These are phyloP conservation scores for Drosophila triauraria DNA, from an alignment of 1,140 invertebrate species.

Conservation along the genomic window DNA sequence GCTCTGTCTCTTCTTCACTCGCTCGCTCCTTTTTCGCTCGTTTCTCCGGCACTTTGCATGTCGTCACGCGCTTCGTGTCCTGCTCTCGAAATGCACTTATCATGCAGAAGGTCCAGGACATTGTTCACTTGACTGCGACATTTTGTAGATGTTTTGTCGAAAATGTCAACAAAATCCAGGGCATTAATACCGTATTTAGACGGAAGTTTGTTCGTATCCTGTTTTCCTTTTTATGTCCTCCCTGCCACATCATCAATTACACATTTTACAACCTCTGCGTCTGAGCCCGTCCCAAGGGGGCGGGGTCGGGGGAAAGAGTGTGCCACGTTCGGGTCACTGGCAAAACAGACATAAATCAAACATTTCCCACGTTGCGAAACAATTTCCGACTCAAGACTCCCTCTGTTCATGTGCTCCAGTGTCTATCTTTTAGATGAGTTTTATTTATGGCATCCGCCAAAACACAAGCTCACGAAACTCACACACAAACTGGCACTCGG, in stretches of 20 bases:
- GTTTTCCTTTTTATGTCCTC: slow-evolving; percentile 64
- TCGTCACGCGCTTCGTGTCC: slow-evolving; percentile 74
- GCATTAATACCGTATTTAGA: slow-evolving; percentile 57
- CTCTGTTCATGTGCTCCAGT: slow-evolving; percentile 18
- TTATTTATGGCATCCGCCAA: slow-evolving; percentile 82
- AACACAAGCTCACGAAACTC: slow-evolving; percentile 49
- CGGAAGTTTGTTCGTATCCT: slow-evolving; percentile 16
- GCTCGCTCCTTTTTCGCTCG: background rate
- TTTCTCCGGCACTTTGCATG: slow-evolving; percentile 65
- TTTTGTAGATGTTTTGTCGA: slow-evolving; percentile 80
- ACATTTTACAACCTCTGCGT: slow-evolving; percentile 76
- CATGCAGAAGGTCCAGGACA: slow-evolving; percentile 41
- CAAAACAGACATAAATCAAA: slow-evolving; percentile 80
- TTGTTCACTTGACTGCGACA: slow-evolving; percentile 48
- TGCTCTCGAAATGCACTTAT: slow-evolving; percentile 80
- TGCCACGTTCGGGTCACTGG: slow-evolving; percentile 61
- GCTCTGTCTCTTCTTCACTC: slow-evolving; percentile 21
- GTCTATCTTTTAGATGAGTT: slow-evolving; percentile 78
- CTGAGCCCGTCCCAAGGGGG: background rate
- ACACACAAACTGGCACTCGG: slow-evolving; percentile 6
- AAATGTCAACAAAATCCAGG: slow-evolving; percentile 76
- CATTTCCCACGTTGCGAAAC: slow-evolving; percentile 82
- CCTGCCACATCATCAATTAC: slow-evolving; percentile 82
- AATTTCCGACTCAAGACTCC: slow-evolving; percentile 78
- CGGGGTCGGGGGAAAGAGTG: background rate